Evolutionary conservation across 2,113 vertebrate genomes (phyloP).

Genomic region (Myotis davidii): DNA sequence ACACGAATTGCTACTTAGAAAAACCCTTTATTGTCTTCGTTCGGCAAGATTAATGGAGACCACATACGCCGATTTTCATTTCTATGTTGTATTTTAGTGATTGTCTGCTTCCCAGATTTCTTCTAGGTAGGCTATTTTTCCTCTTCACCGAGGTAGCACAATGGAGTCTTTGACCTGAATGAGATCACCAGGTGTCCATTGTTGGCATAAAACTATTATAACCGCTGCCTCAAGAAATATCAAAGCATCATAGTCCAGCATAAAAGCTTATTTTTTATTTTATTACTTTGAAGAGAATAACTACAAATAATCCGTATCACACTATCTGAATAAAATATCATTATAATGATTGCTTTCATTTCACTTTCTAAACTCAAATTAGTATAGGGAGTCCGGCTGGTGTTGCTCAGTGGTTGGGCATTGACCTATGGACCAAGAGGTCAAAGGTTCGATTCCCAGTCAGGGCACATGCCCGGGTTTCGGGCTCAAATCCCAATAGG

Average conservation of each 20-base stretch:
- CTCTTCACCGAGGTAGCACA: background rate
- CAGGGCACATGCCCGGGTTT: too few species aligned
- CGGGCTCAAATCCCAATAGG: too few species aligned
- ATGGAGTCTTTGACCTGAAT: constrained; percentile 28
- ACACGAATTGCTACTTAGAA: background rate
- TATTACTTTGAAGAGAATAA: constrained; percentile 29
- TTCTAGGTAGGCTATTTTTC: background rate
- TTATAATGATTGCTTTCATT: constrained; percentile 32
- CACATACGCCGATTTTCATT: background rate
- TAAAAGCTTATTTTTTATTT: background rate
- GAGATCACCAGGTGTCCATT: constrained; percentile 26
- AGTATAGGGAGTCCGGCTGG: background rate
- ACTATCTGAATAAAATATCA: background rate
- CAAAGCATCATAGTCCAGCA: background rate
- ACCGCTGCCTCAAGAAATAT: constrained; percentile 45
- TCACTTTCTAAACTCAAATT: constrained; percentile 45
- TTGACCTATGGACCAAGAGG: too few species aligned
- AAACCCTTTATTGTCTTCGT: background rate
- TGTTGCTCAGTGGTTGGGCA: too few species aligned
- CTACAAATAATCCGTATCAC: background rate
- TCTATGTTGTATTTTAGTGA: background rate
- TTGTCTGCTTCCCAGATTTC: constrained; percentile 11
- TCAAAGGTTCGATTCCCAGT: too few species aligned
- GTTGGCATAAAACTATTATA: constrained; percentile 57
- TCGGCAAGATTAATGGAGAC: constrained; percentile 12